phyloP scores from a whole-genome alignment of 2,113 vertebrate genomes.

The Xenopus tropicalis region UCB_Xtro_10.0 CM004446.2:126347001-126347500 shows the following conservation, averaged over 20 bases:
- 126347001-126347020: too few species aligned
- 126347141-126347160: conserved; percentile 77
- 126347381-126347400: conserved; percentile 87
- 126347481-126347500: conserved; percentile 95
- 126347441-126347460: conserved; percentile 94
- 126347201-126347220: conserved; percentile 57
- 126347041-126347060: too few species aligned
- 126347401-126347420: conserved; percentile 93
- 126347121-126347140: conserved; percentile 87
- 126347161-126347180: neutral
- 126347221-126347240: conserved; percentile 73
- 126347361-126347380: conserved; percentile 82
- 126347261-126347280: conserved; percentile 66
- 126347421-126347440: conserved; percentile 94
- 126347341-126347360: conserved; percentile 71
- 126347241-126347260: conserved; percentile 67
- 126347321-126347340: conserved; percentile 43
- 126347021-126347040: too few species aligned
- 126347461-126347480: conserved; percentile 94
- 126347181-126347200: conserved; percentile 47
- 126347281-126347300: conserved; percentile 53
- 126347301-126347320: conserved; percentile 42
- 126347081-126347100: conserved; percentile 66
- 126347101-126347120: conserved; percentile 87
- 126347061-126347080: neutral